A percentile compares a stretch with the other conserved stretches of the same genome.
These are phyloP conservation scores for Ceratina australensis DNA, from an alignment of 1,140 invertebrate species.

Conservation along the genomic window DNA sequence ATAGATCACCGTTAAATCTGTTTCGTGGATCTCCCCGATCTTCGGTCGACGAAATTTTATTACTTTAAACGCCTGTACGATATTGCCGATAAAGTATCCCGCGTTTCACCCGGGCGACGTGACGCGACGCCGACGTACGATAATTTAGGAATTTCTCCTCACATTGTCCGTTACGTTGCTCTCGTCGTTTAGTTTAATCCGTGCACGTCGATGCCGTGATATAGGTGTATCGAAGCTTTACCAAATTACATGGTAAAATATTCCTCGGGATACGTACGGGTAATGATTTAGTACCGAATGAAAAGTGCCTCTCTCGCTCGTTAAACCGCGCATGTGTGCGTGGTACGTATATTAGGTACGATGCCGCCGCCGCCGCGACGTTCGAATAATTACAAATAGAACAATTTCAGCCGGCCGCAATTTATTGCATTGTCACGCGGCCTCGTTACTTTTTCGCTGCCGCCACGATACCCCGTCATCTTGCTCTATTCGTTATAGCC, in stretches of 20 bases:
- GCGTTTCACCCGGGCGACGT: constrained; percentile 14
- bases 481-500: too few relatives aligned
- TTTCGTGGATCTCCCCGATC: constrained; percentile 71
- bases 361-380: neutral
- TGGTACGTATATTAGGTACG: neutral
- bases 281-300: neutral
- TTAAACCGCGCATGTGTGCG: neutral
- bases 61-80: constrained; percentile 48
- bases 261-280: neutral
- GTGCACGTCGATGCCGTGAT: neutral
- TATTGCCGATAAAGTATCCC: constrained; percentile 43
- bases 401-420: neutral
- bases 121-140: constrained; percentile 7
- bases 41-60: constrained; percentile 65
- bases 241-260: neutral
- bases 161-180: constrained; percentile 20
- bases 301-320: neutral
- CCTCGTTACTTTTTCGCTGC: neutral
- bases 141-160: constrained; percentile 35
- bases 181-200: neutral
- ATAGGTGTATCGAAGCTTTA: neutral
- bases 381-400: neutral
- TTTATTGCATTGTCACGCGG: neutral
- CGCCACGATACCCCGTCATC: too few relatives aligned
- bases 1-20: constrained; percentile 58